phyloP scores from a whole-genome alignment of 2,113 vertebrate species.

The Ciconia boyciana region DNA sequence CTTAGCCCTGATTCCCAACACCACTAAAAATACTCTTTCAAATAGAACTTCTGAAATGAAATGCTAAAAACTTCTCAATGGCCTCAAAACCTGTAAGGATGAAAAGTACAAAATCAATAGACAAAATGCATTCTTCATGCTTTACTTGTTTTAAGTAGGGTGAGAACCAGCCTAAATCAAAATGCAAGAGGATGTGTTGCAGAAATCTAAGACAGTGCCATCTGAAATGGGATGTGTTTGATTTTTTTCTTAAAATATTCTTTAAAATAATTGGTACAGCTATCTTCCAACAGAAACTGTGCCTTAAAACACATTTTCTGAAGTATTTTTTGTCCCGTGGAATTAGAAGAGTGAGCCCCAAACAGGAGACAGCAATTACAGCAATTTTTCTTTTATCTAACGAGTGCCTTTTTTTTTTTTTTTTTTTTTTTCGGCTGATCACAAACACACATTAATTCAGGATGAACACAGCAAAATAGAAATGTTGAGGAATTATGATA shows the following conservation, averaged over 20 bases:
- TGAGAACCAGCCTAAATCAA: not conserved
- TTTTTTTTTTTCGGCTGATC: not conserved
- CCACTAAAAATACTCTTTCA: not conserved
- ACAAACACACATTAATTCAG: not conserved
- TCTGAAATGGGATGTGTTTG: not conserved
- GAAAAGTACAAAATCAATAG: not conserved
- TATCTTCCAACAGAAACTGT: not conserved
- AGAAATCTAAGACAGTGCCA: not conserved
- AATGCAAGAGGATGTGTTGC: fast-evolving
- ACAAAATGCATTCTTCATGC: not conserved
- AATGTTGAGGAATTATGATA: not conserved
- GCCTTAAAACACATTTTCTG: not conserved
- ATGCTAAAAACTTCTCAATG: not conserved
- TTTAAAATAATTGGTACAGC: not conserved
- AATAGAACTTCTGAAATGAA: not conserved
- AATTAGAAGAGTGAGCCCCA: not conserved
- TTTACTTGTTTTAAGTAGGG: not conserved
- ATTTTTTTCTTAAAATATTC: not conserved
- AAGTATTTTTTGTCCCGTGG: not conserved
- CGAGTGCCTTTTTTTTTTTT: fast-evolving
- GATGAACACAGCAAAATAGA: not conserved
- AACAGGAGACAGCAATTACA: fast-evolving
- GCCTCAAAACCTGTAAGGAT: not conserved
- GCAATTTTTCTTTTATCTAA: not conserved
- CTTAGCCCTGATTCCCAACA: not conserved